These are phyloP conservation scores for Carabus problematicus DNA, from an alignment of 2,888 invertebrate genomes.

Conservation along the genomic window DNA sequence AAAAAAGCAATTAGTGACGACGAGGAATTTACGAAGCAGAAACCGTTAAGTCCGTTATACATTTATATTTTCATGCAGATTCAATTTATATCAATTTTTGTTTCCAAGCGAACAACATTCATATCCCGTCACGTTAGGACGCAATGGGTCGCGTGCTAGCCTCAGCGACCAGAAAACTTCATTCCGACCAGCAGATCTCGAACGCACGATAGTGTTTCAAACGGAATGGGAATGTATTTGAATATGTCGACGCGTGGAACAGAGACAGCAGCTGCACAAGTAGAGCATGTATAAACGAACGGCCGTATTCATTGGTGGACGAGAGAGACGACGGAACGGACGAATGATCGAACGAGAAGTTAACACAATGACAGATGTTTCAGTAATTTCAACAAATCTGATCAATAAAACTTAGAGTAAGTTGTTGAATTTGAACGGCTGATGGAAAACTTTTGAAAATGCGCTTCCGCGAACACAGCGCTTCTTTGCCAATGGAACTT, in stretches of 20 bases:
- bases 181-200: conserved; percentile 18
- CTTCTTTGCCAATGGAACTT: conserved; percentile 23
- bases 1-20: too few relatives aligned
- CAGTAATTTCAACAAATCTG: conserved; percentile 38
- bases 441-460: conserved; percentile 34
- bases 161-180: conserved; percentile 28
- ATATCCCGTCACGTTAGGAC: conserved; percentile 38
- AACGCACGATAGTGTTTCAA: conserved; percentile 14
- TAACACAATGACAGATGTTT: conserved; percentile 33
- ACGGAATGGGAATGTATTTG: neutral
- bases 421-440: conserved; percentile 39
- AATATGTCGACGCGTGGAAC: neutral
- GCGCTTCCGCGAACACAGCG: conserved; percentile 17
- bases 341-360: conserved; percentile 24
- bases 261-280: neutral
- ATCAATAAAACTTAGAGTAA: conserved; percentile 40
- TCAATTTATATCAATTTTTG: conserved; percentile 40
- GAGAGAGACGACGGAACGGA: conserved; percentile 14
- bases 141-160: conserved; percentile 35
- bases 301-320: conserved; percentile 23
- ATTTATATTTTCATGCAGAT: conserved; percentile 20
- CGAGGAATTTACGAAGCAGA: too few relatives aligned
- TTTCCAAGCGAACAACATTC: conserved; percentile 28
- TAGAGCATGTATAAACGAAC: neutral
- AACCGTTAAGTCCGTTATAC: too few relatives aligned